phyloP scores from a whole-genome alignment of 1,140 invertebrate species.

The Tenebrio molitor region DNA sequence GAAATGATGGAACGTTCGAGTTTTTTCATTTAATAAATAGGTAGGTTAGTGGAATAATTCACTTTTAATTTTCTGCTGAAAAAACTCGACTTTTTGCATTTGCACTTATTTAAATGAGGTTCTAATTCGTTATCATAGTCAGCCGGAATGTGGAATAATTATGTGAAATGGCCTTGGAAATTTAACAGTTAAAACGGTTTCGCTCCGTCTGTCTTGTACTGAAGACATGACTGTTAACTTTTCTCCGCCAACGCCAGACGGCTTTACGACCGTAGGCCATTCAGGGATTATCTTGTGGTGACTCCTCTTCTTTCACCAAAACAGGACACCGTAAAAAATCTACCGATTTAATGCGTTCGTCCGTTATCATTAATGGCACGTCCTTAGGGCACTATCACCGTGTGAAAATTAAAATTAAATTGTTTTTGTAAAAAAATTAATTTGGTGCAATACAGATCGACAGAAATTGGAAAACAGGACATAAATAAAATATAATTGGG shows the following conservation, averaged over 20 bases:
- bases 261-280: conserved; percentile 6
- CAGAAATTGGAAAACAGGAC: no score
- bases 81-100: not conserved
- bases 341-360: no score
- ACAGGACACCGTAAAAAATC: no score
- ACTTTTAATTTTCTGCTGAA: conserved; percentile 9
- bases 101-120: conserved; percentile 24
- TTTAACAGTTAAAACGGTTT: conserved; percentile 39
- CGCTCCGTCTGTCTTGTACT: conserved; percentile 11
- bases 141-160: conserved; percentile 27
- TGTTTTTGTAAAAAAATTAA: no score
- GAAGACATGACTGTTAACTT: conserved; percentile 30
- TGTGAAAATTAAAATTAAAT: no score
- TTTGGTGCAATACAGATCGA: no score
- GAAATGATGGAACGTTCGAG: no score
- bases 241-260: conserved; percentile 19
- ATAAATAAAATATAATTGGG: no score
- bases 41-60: conserved; percentile 14
- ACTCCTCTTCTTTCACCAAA: not conserved
- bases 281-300: conserved; percentile 1
- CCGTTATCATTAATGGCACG: no score
- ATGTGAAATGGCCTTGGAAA: conserved; percentile 31
- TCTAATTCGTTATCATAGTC: not conserved
- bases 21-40: no score
- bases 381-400: no score